Evolutionary conservation across 2,113 vertebrate genomes (phyloP).

Genomic region (Nesogale talazaci): DNA sequence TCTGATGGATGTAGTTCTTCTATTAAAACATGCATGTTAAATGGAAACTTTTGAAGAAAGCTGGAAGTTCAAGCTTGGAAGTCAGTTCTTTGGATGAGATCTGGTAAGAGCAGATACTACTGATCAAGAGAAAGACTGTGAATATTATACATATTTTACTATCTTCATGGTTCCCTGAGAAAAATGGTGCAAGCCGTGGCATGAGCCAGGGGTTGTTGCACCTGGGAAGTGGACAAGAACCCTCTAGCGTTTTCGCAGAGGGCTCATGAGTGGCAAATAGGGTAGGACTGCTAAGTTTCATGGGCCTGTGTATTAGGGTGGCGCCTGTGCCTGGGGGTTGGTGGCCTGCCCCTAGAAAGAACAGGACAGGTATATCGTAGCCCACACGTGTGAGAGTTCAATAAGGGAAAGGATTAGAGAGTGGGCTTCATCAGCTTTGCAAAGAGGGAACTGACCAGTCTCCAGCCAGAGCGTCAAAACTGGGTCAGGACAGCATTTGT

Average conservation of each 20-base stretch:
- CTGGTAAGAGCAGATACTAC: background rate
- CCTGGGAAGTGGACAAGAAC: background rate
- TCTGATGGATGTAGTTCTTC: slow-evolving; percentile 33
- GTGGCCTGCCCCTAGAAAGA: background rate
- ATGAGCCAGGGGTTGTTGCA: background rate
- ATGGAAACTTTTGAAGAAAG: slow-evolving; percentile 46
- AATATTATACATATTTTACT: background rate
- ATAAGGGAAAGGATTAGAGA: background rate
- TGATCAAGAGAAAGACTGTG: background rate
- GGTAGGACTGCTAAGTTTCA: background rate
- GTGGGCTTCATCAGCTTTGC: background rate
- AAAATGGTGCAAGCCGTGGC: too few species aligned
- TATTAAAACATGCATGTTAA: background rate
- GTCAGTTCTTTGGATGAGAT: background rate
- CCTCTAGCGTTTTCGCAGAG: background rate
- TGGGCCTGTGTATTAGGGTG: background rate
- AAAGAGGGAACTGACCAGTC: background rate
- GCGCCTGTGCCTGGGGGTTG: background rate
- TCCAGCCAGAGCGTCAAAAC: background rate
- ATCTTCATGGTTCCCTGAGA: too few species aligned
- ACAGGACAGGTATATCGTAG: background rate
- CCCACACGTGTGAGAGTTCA: background rate
- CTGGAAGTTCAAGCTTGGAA: background rate
- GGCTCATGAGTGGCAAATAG: background rate
- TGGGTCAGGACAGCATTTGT: background rate